Evolutionary conservation across 2,888 invertebrate genomes (phyloP), one percentile per base, ranked within the genome.

Genomic region (Phytoseiulus persimilis): DNA sequence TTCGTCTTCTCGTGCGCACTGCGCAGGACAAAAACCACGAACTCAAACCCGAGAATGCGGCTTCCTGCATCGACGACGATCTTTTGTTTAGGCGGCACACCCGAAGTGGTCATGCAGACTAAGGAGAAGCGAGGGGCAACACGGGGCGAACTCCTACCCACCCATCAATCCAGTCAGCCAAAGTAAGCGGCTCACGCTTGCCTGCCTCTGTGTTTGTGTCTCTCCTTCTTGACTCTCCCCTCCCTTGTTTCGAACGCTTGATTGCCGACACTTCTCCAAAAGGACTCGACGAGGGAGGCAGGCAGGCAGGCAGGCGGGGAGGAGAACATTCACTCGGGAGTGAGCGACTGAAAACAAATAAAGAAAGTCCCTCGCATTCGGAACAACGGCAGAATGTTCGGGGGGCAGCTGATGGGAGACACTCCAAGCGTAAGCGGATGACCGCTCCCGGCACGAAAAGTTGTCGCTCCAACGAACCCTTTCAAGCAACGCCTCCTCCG

Each of bases 201-300:
- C 65, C 28, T 65, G 65, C 65, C 65, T 65, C 65, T 65, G 23
- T 65, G 65, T 65, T 65, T 65, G 65, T 65, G 65, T 65, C 23
- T 65, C 65, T 28, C 65, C 65, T 23, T 65, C 65, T 65, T 65
- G 65, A 65, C 65, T 65, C 65, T 28, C 65, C 65, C 65, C 65
- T 65, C 65, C 65, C 65, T 65, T 65, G 65, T 65, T 65, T 65
- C 65, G 65, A 65, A 65, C 65, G 65, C 65, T 65, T 65, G 65
- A 65, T 65, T 65, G 65, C 65, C 65, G 65, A 65, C 65, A 65
- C 65, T 65, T 65, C 65, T 65, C 65, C 65, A 65, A 65, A 28
- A 65, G 65, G 28, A 65, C 9, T 39, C 39, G 39, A 9, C 3
- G 39, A 39, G 3, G 39, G 65, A 65, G 65, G n/a, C n/a, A n/a